Evolutionary conservation across 2,113 vertebrate species (phyloP).

Genomic region (Tapirus terrestris): DNA sequence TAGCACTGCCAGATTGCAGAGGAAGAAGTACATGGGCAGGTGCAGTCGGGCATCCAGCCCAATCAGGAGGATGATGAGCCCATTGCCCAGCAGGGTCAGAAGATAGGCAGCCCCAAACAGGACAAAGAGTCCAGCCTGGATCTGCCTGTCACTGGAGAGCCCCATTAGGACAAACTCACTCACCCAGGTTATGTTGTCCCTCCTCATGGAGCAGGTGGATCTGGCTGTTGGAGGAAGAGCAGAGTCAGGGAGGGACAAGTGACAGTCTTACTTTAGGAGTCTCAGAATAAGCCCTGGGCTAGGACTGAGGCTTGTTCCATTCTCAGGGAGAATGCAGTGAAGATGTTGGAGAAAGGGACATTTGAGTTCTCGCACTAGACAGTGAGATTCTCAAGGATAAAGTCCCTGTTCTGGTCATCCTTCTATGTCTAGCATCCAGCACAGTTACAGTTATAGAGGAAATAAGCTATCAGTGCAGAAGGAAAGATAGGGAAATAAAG

Average conservation of each 20-base stretch:
- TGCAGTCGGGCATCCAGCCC: not conserved
- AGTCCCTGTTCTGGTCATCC: not conserved
- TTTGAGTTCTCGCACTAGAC: not conserved
- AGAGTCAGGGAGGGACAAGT: not conserved
- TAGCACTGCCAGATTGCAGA: constrained; percentile 69
- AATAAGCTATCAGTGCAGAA: not conserved
- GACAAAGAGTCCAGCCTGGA: constrained; percentile 70
- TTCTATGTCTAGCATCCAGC: not conserved
- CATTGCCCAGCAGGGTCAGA: constrained; percentile 63
- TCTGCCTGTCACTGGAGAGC: constrained; percentile 67
- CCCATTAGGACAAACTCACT: constrained; percentile 76
- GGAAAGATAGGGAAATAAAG: not conserved
- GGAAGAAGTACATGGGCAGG: constrained; percentile 82
- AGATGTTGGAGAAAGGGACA: not conserved
- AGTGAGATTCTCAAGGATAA: not conserved
- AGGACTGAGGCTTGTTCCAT: not conserved
- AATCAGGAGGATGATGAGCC: constrained; percentile 52
- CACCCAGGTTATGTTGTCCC: constrained; percentile 54
- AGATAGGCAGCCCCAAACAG: constrained; percentile 66
- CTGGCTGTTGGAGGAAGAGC: not conserved
- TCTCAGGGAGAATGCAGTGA: not conserved
- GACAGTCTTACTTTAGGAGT: not conserved
- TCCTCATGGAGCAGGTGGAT: not conserved
- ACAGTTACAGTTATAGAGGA: fast-evolving
- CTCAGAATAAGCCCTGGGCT: not conserved